Conservation (phyloP, 2,113 vertebrate species). For the Saimiri boliviensis region DNA sequence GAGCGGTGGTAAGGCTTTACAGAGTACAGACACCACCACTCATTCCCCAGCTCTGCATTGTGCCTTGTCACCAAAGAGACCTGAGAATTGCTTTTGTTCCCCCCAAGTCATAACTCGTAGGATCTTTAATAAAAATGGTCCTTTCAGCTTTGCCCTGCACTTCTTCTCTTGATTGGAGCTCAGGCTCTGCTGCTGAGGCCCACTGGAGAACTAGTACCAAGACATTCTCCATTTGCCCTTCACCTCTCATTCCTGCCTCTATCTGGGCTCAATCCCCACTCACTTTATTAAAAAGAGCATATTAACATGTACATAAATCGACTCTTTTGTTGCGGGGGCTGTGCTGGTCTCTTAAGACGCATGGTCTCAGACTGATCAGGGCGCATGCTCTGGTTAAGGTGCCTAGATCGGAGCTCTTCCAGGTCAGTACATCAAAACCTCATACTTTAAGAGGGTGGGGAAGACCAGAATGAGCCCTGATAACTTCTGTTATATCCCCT, state of each 20-base stretch:
- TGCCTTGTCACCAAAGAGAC: background rate
- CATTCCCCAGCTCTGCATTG: background rate
- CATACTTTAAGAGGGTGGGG: background rate
- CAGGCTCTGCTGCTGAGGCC: background rate
- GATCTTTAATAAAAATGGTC: background rate
- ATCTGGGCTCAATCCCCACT: background rate
- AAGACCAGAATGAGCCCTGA: background rate
- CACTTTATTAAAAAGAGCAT: background rate
- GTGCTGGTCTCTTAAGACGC: background rate
- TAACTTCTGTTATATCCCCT: background rate
- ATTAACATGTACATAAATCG: background rate
- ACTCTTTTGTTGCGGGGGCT: background rate
- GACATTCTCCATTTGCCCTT: background rate
- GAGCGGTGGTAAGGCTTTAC: background rate
- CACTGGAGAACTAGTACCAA: background rate
- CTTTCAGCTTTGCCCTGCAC: background rate
- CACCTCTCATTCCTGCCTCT: background rate
- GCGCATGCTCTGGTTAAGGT: background rate
- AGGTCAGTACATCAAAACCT: background rate
- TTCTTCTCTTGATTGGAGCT: background rate
- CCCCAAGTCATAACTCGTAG: background rate
- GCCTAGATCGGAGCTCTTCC: background rate
- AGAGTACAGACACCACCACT: background rate
- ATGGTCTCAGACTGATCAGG: background rate
- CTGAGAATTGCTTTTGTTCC: slow-evolving; percentile 36